Base-by-base conservation (phyloP, 1,140 invertebrate genomes). In the Prorops nasuta region DNA sequence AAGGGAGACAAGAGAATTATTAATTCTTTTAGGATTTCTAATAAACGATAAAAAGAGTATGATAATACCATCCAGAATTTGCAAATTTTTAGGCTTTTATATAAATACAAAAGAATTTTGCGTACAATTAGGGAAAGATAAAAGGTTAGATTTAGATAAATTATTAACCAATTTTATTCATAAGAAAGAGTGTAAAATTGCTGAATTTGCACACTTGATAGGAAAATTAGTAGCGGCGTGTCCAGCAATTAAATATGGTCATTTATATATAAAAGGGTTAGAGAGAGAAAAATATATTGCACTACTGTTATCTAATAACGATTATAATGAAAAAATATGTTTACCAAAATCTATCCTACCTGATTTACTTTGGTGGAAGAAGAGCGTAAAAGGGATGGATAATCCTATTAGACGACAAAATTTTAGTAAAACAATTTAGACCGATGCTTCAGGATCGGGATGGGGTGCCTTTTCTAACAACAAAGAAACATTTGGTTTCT, bases 401-500 rank as follows among this genome's bases (percentile, higher is more conserved):
- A 51, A 51, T 41, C 44, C 39, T 9, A 48, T 51, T 12, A 51
- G 31, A 41, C 35, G 22, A 12, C 20, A 47, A 10, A 38, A 38
- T 18, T 57, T 51, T 20, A 10, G 14, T n/a, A 20, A 49, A 20
- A 60, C 60, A 51, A 61, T 65, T 44, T 66, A 58, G 44, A 54
- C 63, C 4, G 63, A 66, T 22, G 37, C 58, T 8, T 66, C 60
- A 2, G 14, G 53, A 17, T 51, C 63, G 3, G 64, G 60, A n/a
- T 67, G 64, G 63, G 62, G 54, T 10, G 36, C 43, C 12, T 37
- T 22, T 36, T 61, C 41, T 49, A 40, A 59, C 28, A 56, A 49
- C 40, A 6, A 28, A 7, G 12, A 12, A 7, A 12, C 12, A 12
- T 28, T 28, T 12, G 24, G 24, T 6, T 28, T 28, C 24, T 28